Base-by-base conservation (phyloP, 2,888 invertebrate genomes). In the Vanessa cardui region DNA sequence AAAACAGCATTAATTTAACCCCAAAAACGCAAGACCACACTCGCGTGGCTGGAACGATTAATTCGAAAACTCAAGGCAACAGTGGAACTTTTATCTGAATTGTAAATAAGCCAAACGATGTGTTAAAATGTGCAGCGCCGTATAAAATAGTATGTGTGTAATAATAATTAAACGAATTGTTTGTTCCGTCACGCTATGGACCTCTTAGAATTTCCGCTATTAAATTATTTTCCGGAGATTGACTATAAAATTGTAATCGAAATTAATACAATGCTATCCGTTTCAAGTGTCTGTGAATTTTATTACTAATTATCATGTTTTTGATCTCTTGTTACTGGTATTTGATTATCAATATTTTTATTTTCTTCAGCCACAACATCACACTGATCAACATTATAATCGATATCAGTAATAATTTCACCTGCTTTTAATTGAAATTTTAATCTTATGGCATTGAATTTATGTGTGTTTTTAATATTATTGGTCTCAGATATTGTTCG, bases 21-120 rank as follows among this genome's bases (percentile, higher is more conserved):
- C 52, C 52, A 12, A 21, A 52, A 26, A 52, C 52, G 39, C 39
- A 52, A 52, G 52, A 52, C 9, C 52, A 59, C 26, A 50, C 58
- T 70, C 50, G 69, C 69, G 69, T 70, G 88, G 84, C 83, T 80
- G 78, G 72, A 72, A 76, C 83, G 82, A 87, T 87, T 88, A 87
- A 83, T 84, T 80, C 77, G 73, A 72, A 74, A 83, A 83, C 20
- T 31, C 71, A 66, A 71, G 72, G 68, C 72, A 71, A 72, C 73
- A 26, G 71, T 70, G 67, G 65, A 66, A 73, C 71, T 74, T 69
- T 74, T 75, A 78, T 78, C 77, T 76, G 71, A 78, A 78, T 77
- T 76, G 72, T 77, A 77, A 79, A 78, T 76, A 74, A 71, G 69
- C 56, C 50, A 68, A 73, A 76, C 73, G 71, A 76, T 72, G 78